Evolutionary conservation across 2,888 invertebrate genomes (phyloP), one percentile per base, ranked within the genome.

Genomic region (Atrina japonica): DNA sequence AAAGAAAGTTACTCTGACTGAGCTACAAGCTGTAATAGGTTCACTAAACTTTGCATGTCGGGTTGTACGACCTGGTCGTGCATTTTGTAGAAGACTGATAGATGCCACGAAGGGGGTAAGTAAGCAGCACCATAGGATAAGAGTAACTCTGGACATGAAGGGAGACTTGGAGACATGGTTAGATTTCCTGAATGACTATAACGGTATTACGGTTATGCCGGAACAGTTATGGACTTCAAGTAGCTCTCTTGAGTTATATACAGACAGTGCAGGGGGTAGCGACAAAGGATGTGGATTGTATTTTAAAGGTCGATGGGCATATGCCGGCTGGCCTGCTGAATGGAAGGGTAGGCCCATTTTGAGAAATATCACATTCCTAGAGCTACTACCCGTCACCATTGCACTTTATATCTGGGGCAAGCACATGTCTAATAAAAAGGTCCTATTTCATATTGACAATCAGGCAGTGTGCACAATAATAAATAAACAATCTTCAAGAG

Each of bases 31-130:
- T 7, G 11, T 53, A 7, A 25, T 50, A 27, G 49, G 52, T 5
- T n/a, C 18, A 21, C 14, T 63, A 29, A 50, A 63, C 25, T 50
- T n/a, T 65, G 56, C 58, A 16, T 47, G 66, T 27, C 25, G 40
- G 47, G 59, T 56, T 14, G 29, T 58, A 2, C 27, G 9, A 30
- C 21, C 66, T 30, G 58, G 67, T 5, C 59, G 60, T 41, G n/a
- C 60, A 14, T 66, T 66, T 52, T 49, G 47, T n/a, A 50, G 59
- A 14, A 16, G 68, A 45, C 35, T 68, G 11, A 61, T 55, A 11
- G 61, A 63, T 53, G 35, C 68, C 16, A 49, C n/a, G 2, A 21
- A 16, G 14, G 30, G 55, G 14, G 50, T 52, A 6, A 43, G 27
- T 6, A 59, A 53, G 29, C 40, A 50, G 18, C 35, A 60, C 29